phyloP scores from a whole-genome alignment of 2,888 invertebrate genomes.

The Zaprionus obscuricornis region DNA sequence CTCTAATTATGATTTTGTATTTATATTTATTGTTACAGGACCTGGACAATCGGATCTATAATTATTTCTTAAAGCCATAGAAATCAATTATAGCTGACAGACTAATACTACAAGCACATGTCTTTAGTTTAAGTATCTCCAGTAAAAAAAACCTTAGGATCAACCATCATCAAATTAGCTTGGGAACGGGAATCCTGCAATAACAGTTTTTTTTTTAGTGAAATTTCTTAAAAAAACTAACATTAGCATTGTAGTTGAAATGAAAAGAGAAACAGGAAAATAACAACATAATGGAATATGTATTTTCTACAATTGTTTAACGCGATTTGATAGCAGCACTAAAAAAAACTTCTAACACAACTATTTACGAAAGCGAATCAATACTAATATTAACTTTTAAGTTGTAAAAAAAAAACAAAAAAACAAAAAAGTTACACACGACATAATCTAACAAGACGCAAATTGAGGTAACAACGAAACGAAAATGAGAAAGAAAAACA shows the following conservation, averaged over 20 bases:
- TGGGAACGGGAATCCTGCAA: slow-evolving; percentile 55
- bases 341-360: slow-evolving; percentile 53
- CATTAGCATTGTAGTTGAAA: slow-evolving; percentile 56
- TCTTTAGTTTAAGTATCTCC: slow-evolving; percentile 65
- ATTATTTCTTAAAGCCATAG: slow-evolving; percentile 84
- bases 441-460: slow-evolving; percentile 43
- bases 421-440: slow-evolving; percentile 25
- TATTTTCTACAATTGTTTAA: slow-evolving; percentile 57
- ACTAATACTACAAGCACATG: slow-evolving; percentile 43
- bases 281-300: slow-evolving; percentile 15
- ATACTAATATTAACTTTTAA: slow-evolving; percentile 65
- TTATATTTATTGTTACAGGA: slow-evolving; percentile 84
- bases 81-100: slow-evolving; percentile 82
- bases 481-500: slow-evolving; percentile 47
- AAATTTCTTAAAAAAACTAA: slow-evolving; percentile 58
- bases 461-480: slow-evolving; percentile 74
- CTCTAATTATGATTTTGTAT: slow-evolving; percentile 16
- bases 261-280: slow-evolving; percentile 4
- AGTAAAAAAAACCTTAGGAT: slow-evolving; percentile 61
- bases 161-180: slow-evolving; percentile 42
- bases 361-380: slow-evolving; percentile 67
- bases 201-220: slow-evolving; percentile 64
- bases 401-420: slow-evolving; percentile 20
- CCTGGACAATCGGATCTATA: slow-evolving; percentile 87
- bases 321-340: slow-evolving; percentile 77